Percentiles rank a stretch among this genome's conserved stretches.
Conservation (phyloP, 2,888 invertebrate genomes). For the Caenorhabditis doughertyi region DNA sequence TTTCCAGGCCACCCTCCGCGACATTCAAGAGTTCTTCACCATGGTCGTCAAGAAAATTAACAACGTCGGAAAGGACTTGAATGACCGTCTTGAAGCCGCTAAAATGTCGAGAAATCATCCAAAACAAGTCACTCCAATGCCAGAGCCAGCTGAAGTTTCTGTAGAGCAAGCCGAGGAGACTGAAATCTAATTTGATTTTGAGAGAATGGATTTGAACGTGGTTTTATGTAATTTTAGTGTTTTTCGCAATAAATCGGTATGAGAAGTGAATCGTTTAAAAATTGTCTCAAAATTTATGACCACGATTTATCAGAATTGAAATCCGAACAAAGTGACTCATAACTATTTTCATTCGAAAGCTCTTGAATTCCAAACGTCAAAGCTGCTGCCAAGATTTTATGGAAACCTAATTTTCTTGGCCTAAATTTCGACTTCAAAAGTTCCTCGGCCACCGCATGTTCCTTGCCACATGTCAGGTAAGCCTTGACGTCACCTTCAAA, state of each 20-base stretch:
- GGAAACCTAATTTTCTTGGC: too few species aligned
- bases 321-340: too few species aligned
- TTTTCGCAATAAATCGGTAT: too few species aligned
- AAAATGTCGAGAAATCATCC: conserved; percentile 41
- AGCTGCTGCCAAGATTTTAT: too few species aligned
- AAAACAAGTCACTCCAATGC: conserved; percentile 58
- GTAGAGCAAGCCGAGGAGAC: conserved; percentile 8
- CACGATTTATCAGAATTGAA: too few species aligned
- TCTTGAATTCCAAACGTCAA: too few species aligned
- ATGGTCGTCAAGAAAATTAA: conserved; percentile 66
- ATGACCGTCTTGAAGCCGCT: conserved; percentile 37
- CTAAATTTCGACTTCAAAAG: too few species aligned
- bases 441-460: background rate
- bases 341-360: too few species aligned
- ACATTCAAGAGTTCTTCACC: conserved; percentile 67
- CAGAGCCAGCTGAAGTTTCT: conserved; percentile 15
- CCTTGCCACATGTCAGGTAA: background rate
- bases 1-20: conserved; percentile 61
- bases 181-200: conserved; percentile 6
- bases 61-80: conserved; percentile 60
- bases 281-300: too few species aligned
- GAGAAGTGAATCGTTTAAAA: too few species aligned
- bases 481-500: background rate
- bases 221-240: background rate
- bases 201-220: background rate